Conservation (phyloP, 2,888 invertebrate genomes). For the Athetis lepigone region DNA sequence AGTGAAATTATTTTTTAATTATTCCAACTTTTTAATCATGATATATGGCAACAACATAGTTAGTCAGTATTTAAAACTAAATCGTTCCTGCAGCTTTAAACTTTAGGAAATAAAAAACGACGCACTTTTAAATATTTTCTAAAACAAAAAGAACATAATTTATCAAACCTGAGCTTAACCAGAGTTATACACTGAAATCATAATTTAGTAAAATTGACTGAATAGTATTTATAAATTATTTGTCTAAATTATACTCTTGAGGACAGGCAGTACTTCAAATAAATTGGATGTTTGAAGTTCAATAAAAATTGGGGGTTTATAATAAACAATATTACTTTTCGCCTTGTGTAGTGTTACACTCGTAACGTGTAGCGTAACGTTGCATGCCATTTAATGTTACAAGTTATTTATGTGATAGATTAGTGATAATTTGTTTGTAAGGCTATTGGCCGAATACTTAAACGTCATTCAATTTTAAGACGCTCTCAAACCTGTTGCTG, state of each 20-base stretch:
- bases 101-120: conserved; percentile 27
- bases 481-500: too few relatives aligned
- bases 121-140: conserved; percentile 13
- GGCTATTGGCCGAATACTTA: too few relatives aligned
- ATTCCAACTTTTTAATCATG: conserved; percentile 28
- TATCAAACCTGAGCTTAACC: conserved; percentile 21
- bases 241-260: conserved; percentile 55
- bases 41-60: conserved; percentile 13
- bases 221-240: conserved; percentile 66
- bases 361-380: conserved; percentile 26
- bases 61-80: conserved; percentile 58
- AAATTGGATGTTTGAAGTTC: conserved; percentile 31
- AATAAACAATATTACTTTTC: conserved; percentile 1
- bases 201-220: conserved; percentile 59
- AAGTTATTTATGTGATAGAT: conserved; percentile 75
- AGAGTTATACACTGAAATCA: conserved; percentile 29
- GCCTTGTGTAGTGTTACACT: conserved; percentile 15
- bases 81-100: conserved; percentile 53
- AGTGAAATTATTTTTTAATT: conserved; percentile 19
- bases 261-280: conserved; percentile 32
- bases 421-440: conserved; percentile 69
- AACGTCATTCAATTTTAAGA: too few relatives aligned
- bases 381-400: conserved; percentile 50
- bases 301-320: conserved; percentile 11
- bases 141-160: conserved; percentile 27